Evolutionary conservation across 2,797 vertebrate species (phyloP).

Genomic region (Pangasius larnaudii): DNA sequence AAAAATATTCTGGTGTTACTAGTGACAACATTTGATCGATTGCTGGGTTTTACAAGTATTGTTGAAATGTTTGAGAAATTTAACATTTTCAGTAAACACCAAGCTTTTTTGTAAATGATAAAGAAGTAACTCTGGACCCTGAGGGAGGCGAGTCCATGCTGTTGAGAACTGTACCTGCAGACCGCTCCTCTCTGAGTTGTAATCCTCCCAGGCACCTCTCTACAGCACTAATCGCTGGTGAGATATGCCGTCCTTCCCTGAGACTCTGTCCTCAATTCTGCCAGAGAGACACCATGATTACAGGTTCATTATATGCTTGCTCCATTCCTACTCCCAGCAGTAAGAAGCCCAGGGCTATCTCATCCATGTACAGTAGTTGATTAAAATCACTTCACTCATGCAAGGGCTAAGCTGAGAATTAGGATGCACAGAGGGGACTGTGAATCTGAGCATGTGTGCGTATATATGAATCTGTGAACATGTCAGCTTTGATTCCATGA

Average conservation of each 20-base stretch:
- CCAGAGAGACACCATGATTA: conserved; percentile 47
- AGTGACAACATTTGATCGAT: background rate
- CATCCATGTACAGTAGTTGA: conserved; percentile 34
- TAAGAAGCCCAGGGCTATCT: conserved; percentile 23
- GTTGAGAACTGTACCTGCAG: conserved; percentile 19
- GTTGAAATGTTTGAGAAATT: background rate
- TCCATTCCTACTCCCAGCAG: conserved; percentile 29
- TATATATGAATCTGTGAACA: conserved; percentile 28
- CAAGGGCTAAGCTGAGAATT: conserved; percentile 33
- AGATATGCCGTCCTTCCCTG: conserved; percentile 47
- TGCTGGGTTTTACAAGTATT: background rate
- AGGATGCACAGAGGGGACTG: conserved; percentile 21
- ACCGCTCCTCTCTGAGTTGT: conserved; percentile 15
- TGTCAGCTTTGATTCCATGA: conserved; percentile 39
- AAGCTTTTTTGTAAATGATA: background rate
- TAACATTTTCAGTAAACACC: conserved; percentile 11
- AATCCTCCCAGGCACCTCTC: conserved; percentile 47
- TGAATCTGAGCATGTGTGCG: conserved; percentile 19
- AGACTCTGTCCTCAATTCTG: conserved; percentile 40
- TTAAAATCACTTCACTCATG: conserved; percentile 35
- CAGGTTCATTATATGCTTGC: conserved; percentile 47
- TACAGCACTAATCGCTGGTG: conserved; percentile 48
- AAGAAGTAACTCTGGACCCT: background rate
- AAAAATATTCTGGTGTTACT: conserved; percentile 8
- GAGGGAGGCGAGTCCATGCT: conserved; percentile 22